These are phyloP conservation scores for Gopherus flavomarginatus DNA, from an alignment of 2,113 vertebrate genomes.

Conservation along the genomic window DNA sequence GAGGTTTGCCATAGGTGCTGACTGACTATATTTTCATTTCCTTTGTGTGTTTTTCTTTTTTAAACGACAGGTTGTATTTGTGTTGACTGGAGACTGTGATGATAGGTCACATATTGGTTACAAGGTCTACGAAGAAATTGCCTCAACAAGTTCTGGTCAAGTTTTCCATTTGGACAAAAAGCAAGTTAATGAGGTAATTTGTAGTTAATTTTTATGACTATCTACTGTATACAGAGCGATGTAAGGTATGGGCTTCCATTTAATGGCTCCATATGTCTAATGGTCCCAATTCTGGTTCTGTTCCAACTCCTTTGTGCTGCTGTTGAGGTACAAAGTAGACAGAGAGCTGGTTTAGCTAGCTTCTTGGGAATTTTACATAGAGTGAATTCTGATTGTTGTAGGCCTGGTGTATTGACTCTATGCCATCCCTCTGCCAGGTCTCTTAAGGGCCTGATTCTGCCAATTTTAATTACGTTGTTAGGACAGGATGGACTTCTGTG, in stretches of 20 bases:
- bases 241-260: background rate
- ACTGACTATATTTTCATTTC: background rate
- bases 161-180: slow-evolving; percentile 98
- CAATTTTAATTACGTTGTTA: background rate
- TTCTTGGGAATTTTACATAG: background rate
- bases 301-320: background rate
- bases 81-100: slow-evolving; percentile 97
- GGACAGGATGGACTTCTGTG: background rate
- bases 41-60: background rate
- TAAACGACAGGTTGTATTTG: slow-evolving; percentile 92
- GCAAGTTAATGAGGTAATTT: slow-evolving; percentile 96
- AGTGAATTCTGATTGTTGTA: background rate
- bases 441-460: background rate
- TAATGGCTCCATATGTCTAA: background rate
- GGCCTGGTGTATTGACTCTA: background rate
- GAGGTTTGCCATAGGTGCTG: accelerated
- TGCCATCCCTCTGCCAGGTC: background rate
- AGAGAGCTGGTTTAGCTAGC: background rate
- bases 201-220: background rate
- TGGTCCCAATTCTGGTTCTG: background rate
- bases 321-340: background rate
- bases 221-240: background rate
- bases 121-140: slow-evolving; percentile 97
- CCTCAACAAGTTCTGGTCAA: slow-evolving; percentile 98
- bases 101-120: slow-evolving; percentile 94